Base-by-base conservation (phyloP, 2,797 vertebrate genomes). In the Chelon labrosus region DNA sequence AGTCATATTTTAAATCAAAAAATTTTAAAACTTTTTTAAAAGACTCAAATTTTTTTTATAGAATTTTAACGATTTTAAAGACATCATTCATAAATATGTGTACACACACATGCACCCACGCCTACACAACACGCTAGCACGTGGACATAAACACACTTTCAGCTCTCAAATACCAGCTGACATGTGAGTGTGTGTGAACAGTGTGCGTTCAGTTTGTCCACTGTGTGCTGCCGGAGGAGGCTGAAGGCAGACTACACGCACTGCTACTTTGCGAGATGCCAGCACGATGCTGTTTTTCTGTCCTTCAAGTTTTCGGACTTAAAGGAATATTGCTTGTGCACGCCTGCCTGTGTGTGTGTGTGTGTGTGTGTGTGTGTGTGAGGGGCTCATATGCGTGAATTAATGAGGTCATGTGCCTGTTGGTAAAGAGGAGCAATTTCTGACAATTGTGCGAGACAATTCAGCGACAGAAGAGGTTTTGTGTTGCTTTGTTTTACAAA, bases 141-240 rank as follows among this genome's bases (percentile, higher is more conserved):
- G 57, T 39, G 35, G 27, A 35, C 38, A 50, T 13, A 61, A 60
- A 83, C 68, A 89, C 73, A 82, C 58, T 44, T 52, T 55, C 46
- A 70, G 62, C 65, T 69, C 31, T 62, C 19, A 80, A 65, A 76
- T 69, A 39, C 4, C 70, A 85, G 65, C 70, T 79, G 69, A 76
- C 53, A 38, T 77, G 11, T 64, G 37, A 22, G 49, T 51, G 49
- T 51, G 73, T 63, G 49, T 42, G 65, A 31, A 31, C 31, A 74
- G 47, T 70, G 47, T 73, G 56, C 82, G 47, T 55, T 46, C 46
- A 46, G 41, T 75, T 65, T 77, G 71, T 74, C 54, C 55, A 72
- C 46, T 82, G 62, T 51, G 17, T 44, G 67, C 53, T 70, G 41
- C 46, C 75, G 57, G 51, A 16, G 54, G 44, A 69, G 49, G 64